Evolutionary conservation across 2,888 invertebrate genomes (phyloP), one percentile per base, ranked within the genome.

Genomic region (Morinoia aosen): DNA sequence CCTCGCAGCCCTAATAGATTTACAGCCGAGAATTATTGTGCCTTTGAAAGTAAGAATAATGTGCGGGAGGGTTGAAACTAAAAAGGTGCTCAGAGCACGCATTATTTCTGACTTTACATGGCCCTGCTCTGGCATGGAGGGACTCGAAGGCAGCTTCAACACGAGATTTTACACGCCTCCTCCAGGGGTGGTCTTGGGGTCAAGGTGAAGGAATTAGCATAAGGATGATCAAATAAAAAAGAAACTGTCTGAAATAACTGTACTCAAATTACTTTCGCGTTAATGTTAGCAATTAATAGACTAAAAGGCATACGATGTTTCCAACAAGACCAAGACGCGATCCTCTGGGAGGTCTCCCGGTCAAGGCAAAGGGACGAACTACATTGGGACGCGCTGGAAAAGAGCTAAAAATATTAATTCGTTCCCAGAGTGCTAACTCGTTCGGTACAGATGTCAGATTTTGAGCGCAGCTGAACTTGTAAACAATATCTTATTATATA

Each of bases 1-100:
- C 39, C 90, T 90, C 90, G 39, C 48, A 90, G 76, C 76, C 76
- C 76, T 76, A 76, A 76, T 76, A 33, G 76, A 76, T 76, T 76
- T 76, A 76, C 48, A 40, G 90, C 90, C 48, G 90, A 90, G 48
- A 90, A 90, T 90, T 40, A 90, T 39, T 48, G 90, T 90, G 90
- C 39, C 40, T 40, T 40, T 90, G 90, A 76, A 76, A 76, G 76
- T 10, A 76, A 76, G 76, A 76, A 76, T 76, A 76, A 76, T 76
- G 76, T 76, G 33, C 76, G 19, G 76, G 76, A 25, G 76, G 76
- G 76, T 76, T 76, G 76, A 76, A 76, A 76, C 76, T 33, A 76
- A 76, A 76, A 76, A 76, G 76, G 76, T 76, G 25, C 76, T 76
- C 76, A 76, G 25, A 25, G 76, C 76, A 76, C 25, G 25, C 25